Evolutionary conservation across 1,140 invertebrate species (phyloP).

Genomic region (Orius insidiosus): DNA sequence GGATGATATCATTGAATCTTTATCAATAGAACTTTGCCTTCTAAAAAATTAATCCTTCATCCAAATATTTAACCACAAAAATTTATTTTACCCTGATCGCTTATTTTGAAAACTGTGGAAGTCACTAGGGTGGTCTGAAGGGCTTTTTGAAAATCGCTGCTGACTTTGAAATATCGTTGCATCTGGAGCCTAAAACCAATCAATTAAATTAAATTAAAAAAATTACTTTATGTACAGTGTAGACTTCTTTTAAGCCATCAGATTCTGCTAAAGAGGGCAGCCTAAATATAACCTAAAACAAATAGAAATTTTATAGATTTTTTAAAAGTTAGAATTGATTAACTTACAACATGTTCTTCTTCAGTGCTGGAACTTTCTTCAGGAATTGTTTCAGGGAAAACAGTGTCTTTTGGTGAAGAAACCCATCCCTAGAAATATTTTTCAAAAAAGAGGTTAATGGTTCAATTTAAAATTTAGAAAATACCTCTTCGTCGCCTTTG

Average conservation of each 20-base stretch:
- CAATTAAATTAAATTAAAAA: too few relatives aligned
- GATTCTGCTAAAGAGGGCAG: constrained; percentile 49
- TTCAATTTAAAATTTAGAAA: neutral
- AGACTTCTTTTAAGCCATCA: constrained; percentile 39
- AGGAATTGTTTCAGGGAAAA: constrained; percentile 78
- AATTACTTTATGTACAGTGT: constrained; percentile 33
- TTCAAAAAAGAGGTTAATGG: neutral
- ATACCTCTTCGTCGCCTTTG: constrained; percentile 39
- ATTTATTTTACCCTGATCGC: neutral
- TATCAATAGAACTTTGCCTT: constrained; percentile 27
- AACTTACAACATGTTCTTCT: constrained; percentile 70
- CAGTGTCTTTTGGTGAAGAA: constrained; percentile 66
- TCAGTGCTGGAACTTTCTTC: constrained; percentile 81
- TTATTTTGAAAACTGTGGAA: constrained; percentile 5
- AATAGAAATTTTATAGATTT: too few relatives aligned
- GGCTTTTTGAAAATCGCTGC: constrained; percentile 11
- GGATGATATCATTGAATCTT: constrained; percentile 26
- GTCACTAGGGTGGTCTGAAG: constrained; percentile 8
- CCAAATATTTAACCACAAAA: too few relatives aligned
- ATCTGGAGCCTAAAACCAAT: constrained; percentile 13
- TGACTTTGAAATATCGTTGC: constrained; percentile 15
- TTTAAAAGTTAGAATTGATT: too few relatives aligned
- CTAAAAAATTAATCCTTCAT: constrained; percentile 14
- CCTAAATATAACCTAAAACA: constrained; percentile 49
- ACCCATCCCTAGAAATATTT: constrained; percentile 41